Evolutionary conservation across 2,888 invertebrate genomes (phyloP).

Genomic region (Quadriops clusia): DNA sequence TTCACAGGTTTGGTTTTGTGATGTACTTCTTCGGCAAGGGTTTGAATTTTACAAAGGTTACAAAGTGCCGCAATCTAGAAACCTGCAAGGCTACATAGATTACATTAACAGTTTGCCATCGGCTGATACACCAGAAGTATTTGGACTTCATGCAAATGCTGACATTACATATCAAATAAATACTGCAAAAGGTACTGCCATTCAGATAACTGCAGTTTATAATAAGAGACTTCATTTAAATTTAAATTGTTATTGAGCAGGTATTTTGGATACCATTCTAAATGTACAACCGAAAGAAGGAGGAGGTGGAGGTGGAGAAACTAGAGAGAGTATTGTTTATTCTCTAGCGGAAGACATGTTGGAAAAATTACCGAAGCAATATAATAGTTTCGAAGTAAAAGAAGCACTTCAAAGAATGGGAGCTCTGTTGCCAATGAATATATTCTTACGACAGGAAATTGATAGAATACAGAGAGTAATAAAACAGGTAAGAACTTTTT

Average conservation of each 20-base stretch:
- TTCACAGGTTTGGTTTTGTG: slow-evolving; percentile 78
- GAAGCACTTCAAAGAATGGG: slow-evolving; percentile 88
- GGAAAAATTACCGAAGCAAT: slow-evolving; percentile 71
- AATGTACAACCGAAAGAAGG: slow-evolving; percentile 97
- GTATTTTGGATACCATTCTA: slow-evolving; percentile 84
- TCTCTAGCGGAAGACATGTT: slow-evolving; percentile 89
- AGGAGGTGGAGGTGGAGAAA: slow-evolving; percentile 81
- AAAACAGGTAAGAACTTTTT: slow-evolving; percentile 41
- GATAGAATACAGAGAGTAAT: slow-evolving; percentile 83
- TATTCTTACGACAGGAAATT: slow-evolving; percentile 73
- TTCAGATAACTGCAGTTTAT: neutral
- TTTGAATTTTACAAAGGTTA: slow-evolving; percentile 93
- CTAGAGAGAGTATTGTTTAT: slow-evolving; percentile 85
- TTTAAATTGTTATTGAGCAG: slow-evolving; percentile 25
- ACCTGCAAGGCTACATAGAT: slow-evolving; percentile 68
- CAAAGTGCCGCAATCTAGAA: slow-evolving; percentile 76
- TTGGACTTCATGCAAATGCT: slow-evolving; percentile 92
- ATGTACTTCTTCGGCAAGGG: slow-evolving; percentile 69
- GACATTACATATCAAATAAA: slow-evolving; percentile 97
- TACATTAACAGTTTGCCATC: slow-evolving; percentile 76
- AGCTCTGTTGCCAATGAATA: slow-evolving; percentile 87
- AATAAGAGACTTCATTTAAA: too few species aligned
- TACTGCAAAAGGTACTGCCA: slow-evolving; percentile 63
- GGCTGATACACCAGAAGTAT: slow-evolving; percentile 88
- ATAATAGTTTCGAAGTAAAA: slow-evolving; percentile 79